Conservation (phyloP, 2,888 invertebrate species). For the Eristalis tenax region DNA sequence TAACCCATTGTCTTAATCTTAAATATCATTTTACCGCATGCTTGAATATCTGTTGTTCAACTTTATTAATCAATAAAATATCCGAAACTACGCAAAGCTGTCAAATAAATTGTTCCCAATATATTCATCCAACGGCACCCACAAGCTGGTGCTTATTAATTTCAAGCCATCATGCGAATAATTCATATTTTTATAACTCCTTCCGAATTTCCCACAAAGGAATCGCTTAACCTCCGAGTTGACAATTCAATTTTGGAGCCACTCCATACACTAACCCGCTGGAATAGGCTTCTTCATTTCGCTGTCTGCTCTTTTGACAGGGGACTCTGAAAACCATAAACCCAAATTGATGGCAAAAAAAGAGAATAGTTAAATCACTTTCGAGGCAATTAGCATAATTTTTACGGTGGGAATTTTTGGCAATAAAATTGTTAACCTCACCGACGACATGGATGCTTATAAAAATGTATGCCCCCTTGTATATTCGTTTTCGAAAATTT, state of each 20-base stretch:
- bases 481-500: not conserved
- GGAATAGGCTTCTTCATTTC: not conserved
- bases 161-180: not conserved
- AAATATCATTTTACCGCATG: not conserved
- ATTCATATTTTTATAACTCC: not conserved
- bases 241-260: not conserved
- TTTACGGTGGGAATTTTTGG: slow-evolving; percentile 37
- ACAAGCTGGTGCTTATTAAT: not conserved
- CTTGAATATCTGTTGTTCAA: not conserved
- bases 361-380: slow-evolving; percentile 16
- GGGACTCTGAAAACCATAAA: slow-evolving; percentile 32
- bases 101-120: not conserved
- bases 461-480: not conserved
- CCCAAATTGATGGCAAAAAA: slow-evolving; percentile 36
- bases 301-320: not conserved
- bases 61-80: not conserved
- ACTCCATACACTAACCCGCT: not conserved
- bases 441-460: not conserved
- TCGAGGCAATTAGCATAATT: slow-evolving; percentile 48
- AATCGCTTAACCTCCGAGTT: not conserved
- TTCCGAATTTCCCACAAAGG: not conserved
- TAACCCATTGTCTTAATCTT: not conserved
- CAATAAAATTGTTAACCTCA: slow-evolving; percentile 38
- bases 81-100: not conserved
- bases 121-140: not conserved